phyloP scores from a whole-genome alignment of 2,888 invertebrate genomes.

The Protophormia terraenovae region DNA sequence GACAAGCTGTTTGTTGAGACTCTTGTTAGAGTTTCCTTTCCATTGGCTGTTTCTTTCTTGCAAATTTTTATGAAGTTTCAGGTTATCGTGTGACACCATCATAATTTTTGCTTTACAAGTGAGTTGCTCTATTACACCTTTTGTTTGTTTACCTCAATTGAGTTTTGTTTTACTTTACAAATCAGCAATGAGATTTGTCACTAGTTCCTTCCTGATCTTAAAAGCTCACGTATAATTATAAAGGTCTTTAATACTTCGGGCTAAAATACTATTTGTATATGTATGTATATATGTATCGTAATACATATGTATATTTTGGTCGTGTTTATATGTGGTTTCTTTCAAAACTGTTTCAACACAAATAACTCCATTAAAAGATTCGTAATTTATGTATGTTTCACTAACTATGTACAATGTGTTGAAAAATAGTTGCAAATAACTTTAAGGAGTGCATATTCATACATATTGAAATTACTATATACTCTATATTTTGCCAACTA shows the following conservation, averaged over 20 bases:
- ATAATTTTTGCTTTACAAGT: not conserved
- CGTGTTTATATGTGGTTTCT: not conserved
- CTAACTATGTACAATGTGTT: too few relatives aligned
- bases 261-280: not conserved
- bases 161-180: constrained; percentile 25
- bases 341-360: too few relatives aligned
- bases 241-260: not conserved
- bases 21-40: constrained; percentile 15
- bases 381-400: too few relatives aligned
- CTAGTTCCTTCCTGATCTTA: constrained; percentile 23
- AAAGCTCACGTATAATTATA: constrained; percentile 19
- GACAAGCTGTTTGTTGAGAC: constrained; percentile 33
- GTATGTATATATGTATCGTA: not conserved
- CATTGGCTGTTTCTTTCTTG: not conserved
- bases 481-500: too few relatives aligned
- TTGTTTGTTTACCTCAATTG: constrained; percentile 60
- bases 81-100: constrained; percentile 59
- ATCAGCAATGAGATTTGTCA: constrained; percentile 16
- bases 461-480: too few relatives aligned
- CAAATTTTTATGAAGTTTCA: constrained; percentile 26
- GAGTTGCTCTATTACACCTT: constrained; percentile 45
- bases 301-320: too few relatives aligned
- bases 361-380: too few relatives aligned
- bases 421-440: too few relatives aligned
- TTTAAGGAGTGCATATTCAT: too few relatives aligned